Evolutionary conservation across 2,888 invertebrate species (phyloP).

Genomic region (Strigamia crassipes): DNA sequence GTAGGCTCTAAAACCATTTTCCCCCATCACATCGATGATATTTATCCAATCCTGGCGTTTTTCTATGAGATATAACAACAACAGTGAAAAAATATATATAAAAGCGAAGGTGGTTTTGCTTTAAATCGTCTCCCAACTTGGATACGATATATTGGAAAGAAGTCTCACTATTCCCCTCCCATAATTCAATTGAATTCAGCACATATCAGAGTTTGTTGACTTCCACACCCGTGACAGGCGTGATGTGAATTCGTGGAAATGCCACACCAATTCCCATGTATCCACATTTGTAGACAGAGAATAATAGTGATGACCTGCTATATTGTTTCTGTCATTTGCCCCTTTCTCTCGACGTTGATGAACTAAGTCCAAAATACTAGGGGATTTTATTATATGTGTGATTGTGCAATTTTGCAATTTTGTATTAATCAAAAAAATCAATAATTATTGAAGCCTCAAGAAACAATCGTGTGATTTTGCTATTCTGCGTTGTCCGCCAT

Average conservation of each 20-base stretch:
- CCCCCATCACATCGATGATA: background rate
- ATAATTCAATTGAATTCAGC: slow-evolving; percentile 18
- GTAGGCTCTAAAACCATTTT: background rate
- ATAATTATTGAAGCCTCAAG: no score
- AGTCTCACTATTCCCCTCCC: background rate
- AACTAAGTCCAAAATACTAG: background rate
- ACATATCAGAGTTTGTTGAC: slow-evolving; percentile 32
- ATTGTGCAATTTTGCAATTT: no score
- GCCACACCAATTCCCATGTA: slow-evolving; percentile 2
- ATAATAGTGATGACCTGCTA: background rate
- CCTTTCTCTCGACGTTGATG: background rate
- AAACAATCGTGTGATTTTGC: no score
- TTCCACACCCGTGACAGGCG: slow-evolving; percentile 19
- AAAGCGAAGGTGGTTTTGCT: background rate
- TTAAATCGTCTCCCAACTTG: background rate
- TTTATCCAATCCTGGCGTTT: background rate
- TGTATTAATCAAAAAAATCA: no score
- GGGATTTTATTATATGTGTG: no score
- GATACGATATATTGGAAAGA: slow-evolving; percentile 3
- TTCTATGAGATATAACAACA: background rate
- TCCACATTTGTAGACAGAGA: slow-evolving; percentile 17
- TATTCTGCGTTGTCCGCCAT: no score
- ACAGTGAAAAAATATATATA: background rate
- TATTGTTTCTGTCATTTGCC: background rate
- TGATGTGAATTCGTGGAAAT: slow-evolving; percentile 8